These are phyloP conservation scores for Cyclina sinensis DNA, from an alignment of 1,140 invertebrate genomes.

Conservation along the genomic window DNA sequence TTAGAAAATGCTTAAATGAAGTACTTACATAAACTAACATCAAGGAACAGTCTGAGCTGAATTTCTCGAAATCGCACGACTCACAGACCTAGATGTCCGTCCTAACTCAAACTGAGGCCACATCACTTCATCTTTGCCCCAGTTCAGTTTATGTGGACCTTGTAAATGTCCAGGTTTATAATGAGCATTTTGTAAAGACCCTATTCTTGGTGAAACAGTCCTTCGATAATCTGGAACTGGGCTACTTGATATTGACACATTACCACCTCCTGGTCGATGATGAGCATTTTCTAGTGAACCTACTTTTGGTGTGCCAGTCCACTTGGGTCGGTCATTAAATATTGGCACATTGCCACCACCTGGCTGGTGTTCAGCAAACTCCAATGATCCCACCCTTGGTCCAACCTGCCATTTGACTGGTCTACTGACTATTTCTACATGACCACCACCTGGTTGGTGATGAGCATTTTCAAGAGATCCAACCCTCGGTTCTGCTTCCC, in stretches of 20 bases:
- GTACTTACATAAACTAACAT: constrained; percentile 56
- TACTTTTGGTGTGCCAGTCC: constrained; percentile 81
- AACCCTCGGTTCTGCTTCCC: constrained; percentile 75
- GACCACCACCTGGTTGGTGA: constrained; percentile 80
- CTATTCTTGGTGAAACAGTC: constrained; percentile 89
- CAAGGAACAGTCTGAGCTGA: constrained; percentile 64
- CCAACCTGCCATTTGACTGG: constrained; percentile 75
- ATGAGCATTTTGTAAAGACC: constrained; percentile 95
- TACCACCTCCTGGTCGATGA: constrained; percentile 88
- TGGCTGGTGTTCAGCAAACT: constrained; percentile 89
- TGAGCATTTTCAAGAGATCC: constrained; percentile 81
- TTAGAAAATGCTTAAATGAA: no score
- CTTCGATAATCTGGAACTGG: constrained; percentile 95
- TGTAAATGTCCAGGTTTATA: constrained; percentile 87
- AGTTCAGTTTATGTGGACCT: constrained; percentile 26
- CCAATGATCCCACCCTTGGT: constrained; percentile 80
- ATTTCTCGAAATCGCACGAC: constrained; percentile 53
- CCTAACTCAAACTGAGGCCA: constrained; percentile 34
- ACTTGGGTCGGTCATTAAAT: constrained; percentile 74
- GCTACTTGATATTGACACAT: constrained; percentile 86
- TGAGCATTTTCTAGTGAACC: constrained; percentile 90
- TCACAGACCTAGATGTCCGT: constrained; percentile 17
- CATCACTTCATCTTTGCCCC: constrained; percentile 54
- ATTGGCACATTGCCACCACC: constrained; percentile 79
- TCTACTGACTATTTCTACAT: constrained; percentile 75